phyloP scores from a whole-genome alignment of 2,888 invertebrate species.

The Nomada fabriciana region DNA sequence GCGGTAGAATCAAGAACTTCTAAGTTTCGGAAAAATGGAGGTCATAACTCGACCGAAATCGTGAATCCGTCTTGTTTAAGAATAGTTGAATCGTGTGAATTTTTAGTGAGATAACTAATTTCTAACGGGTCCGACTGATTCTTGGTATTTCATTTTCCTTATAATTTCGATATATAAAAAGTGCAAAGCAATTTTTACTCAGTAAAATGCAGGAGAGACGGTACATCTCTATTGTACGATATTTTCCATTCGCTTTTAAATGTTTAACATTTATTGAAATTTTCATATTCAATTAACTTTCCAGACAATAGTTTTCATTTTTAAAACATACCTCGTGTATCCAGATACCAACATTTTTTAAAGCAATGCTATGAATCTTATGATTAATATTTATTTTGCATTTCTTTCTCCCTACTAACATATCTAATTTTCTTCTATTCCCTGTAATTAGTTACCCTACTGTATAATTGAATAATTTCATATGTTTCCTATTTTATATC shows the following conservation, averaged over 20 bases:
- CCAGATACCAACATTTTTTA: neutral
- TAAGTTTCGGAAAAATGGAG: conserved; percentile 74
- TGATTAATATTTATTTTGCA: neutral
- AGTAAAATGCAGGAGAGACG: conserved; percentile 77
- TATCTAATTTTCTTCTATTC: conserved; percentile 21
- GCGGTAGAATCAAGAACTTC: conserved; percentile 75
- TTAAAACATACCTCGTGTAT: neutral
- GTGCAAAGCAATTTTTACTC: conserved; percentile 45
- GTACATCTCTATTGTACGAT: conserved; percentile 40
- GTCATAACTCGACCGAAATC: conserved; percentile 67
- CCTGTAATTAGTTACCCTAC: neutral
- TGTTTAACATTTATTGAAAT: conserved; percentile 19
- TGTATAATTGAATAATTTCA: neutral
- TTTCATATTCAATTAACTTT: neutral
- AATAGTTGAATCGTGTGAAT: conserved; percentile 40
- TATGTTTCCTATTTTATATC: neutral
- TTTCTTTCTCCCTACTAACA: neutral
- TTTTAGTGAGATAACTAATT: conserved; percentile 49
- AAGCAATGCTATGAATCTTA: neutral
- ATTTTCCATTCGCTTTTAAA: conserved; percentile 42
- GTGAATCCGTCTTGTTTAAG: conserved; percentile 58
- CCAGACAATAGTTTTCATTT: neutral
- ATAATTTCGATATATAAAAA: conserved; percentile 16
- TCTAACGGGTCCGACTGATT: conserved; percentile 36
- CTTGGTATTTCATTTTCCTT: conserved; percentile 23